These are phyloP conservation scores for Bovichtus variegatus DNA, from an alignment of 2,797 vertebrate genomes.

Conservation along the genomic window DNA sequence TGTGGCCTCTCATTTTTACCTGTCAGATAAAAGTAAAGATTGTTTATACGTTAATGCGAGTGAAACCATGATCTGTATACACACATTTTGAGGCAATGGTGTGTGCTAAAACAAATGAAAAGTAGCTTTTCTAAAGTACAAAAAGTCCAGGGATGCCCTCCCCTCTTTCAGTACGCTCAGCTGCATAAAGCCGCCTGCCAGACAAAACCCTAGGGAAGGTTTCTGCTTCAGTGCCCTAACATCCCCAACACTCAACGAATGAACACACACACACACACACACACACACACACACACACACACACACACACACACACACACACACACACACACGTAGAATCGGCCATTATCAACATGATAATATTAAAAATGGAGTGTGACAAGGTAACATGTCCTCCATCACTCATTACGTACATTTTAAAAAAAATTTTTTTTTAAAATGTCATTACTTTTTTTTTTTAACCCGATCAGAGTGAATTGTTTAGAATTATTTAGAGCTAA, in stretches of 20 bases:
- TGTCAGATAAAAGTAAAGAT: slow-evolving; percentile 63
- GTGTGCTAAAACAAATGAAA: slow-evolving; percentile 61
- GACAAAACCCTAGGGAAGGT: slow-evolving; percentile 81
- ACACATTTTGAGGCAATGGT: slow-evolving; percentile 36
- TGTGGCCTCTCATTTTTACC: slow-evolving; percentile 93
- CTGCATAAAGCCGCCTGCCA: slow-evolving; percentile 81
- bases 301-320: slow-evolving; percentile 26
- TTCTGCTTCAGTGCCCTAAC: slow-evolving; percentile 82
- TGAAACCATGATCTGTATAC: slow-evolving; percentile 20
- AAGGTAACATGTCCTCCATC: slow-evolving; percentile 8
- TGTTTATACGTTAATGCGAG: slow-evolving; percentile 13
- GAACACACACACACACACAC: slow-evolving; percentile 54
- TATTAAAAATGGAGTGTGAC: slow-evolving; percentile 31
- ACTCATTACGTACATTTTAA: too few relatives aligned
- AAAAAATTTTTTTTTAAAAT: too few relatives aligned
- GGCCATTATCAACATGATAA: slow-evolving; percentile 30
- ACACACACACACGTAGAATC: slow-evolving; percentile 31
- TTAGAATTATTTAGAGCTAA: background rate
- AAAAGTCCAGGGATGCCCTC: slow-evolving; percentile 75
- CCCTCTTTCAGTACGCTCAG: slow-evolving; percentile 73
- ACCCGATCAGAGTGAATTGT: background rate
- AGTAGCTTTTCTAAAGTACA: slow-evolving; percentile 73
- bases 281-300: slow-evolving; percentile 5
- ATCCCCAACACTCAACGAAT: slow-evolving; percentile 75
- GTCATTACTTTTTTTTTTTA: background rate